Base-by-base conservation (phyloP, 2,113 vertebrate genomes). In the Pogonocichla stellata region DNA sequence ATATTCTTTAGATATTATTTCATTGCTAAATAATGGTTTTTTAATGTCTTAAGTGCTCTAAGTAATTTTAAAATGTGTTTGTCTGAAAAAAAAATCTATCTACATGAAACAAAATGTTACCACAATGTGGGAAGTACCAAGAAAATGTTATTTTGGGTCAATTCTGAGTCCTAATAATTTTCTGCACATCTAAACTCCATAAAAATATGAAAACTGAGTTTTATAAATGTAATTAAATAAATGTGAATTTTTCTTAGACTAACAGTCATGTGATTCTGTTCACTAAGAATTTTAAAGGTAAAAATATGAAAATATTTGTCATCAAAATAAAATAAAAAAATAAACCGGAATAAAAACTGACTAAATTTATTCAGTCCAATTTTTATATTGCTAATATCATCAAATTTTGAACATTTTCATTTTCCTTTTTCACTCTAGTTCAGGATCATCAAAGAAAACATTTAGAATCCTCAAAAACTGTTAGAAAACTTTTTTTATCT, bases 361-460 rank as follows among this genome's bases (percentile, higher is more conserved):
- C 5, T 3, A 1, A 14, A 28, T 36, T 10, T 40, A 45, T 88
- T 38, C 4, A 58, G 8, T n/a, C 1, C 0, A 1, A 24, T 16
- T 72, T 57, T 72, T 61, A 19, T 45, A 50, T 16, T 36, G 29
- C 65, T 19, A 6, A 8, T 74, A 33, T 20, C 0, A 58, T 58
- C 6, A 31, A 24, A 33, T 56, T 69, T 72, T 48, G 4, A 70
- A 69, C 1, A 14, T 47, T 69, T 75, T 57, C 1, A 47, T 4
- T 66, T 64, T 4, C 0, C 0, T 38, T 64, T 82, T 61, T 54
- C 25, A 47, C 3, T 58, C 10, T 62, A 13, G 31, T 34, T 53
- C 9, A n/a, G 13, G 2, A 42, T 45, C 17, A 50, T 5, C 18
- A 51, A 54, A 31, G 2, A 33, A 40, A 60, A 45, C 1, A 3